Evolutionary conservation across 2,113 vertebrate genomes (phyloP).

Genomic region (Mastomys coucha): DNA sequence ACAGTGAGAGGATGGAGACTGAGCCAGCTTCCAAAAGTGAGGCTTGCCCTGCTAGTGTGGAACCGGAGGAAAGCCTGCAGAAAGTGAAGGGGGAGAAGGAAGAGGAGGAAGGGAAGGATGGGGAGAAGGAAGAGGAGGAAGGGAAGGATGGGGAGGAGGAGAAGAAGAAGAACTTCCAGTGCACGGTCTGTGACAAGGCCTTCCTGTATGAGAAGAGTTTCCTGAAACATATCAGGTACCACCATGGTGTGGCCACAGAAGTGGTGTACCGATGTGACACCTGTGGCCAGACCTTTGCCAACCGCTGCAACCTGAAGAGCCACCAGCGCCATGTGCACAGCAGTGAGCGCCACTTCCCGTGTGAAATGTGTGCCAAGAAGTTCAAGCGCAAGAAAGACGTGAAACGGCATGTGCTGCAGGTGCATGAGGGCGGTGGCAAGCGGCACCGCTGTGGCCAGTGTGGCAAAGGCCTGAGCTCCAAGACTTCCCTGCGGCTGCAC

Average conservation of each 20-base stretch:
- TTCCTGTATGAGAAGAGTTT: constrained; percentile 90
- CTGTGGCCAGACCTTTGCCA: constrained; percentile 96
- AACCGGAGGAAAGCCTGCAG: constrained; percentile 34
- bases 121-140: constrained; percentile 81
- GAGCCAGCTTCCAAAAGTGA: constrained; percentile 71
- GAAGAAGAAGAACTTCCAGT: constrained; percentile 89
- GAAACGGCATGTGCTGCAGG: constrained; percentile 94
- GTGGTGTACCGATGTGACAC: constrained; percentile 93
- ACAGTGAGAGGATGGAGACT: constrained; percentile 46
- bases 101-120: constrained; percentile 74
- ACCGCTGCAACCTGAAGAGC: constrained; percentile 97
- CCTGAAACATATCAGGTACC: constrained; percentile 89
- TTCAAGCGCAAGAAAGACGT: constrained; percentile 99
- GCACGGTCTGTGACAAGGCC: constrained; percentile 86
- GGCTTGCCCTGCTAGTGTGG: constrained; percentile 55
- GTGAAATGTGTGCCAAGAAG: constrained; percentile 93
- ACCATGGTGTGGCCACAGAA: constrained; percentile 91
- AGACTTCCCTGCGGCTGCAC: constrained; percentile 93
- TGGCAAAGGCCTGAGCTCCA: constrained; percentile 97
- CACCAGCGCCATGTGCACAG: constrained; percentile 97
- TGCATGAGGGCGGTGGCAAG: constrained; percentile 94
- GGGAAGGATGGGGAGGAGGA: constrained; percentile 74
- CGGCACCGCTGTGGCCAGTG: constrained; percentile 92
- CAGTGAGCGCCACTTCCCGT: constrained; percentile 94
- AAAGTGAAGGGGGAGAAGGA: constrained; percentile 48